Base-by-base conservation (phyloP, 1,140 invertebrate species). In the Zaprionus lachaisei region DNA sequence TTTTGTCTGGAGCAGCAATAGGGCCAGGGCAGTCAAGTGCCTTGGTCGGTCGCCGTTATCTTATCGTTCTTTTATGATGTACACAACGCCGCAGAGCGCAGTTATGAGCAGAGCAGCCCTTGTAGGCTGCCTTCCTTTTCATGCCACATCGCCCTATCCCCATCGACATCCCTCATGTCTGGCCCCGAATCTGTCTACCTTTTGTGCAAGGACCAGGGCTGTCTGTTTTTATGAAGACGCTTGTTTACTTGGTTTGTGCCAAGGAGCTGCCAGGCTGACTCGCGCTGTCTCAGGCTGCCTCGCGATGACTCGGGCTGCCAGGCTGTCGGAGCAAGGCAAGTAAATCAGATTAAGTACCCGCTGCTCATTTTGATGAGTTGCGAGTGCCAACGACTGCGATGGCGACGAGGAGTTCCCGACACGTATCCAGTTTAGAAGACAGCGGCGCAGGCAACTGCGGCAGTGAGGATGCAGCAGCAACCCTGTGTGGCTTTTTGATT, bases 301-400 rank as follows among this genome's bases (percentile, higher is more conserved):
- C n/a, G 7, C n/a, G n/a, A 5, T 47, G 41, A 47, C n/a, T 47
- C 7, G 41, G 7, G n/a, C 41, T 70, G 34, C 5, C 38, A 37
- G 31, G 51, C 20, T 61, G 60, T 41, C 51, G 12, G 37, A 51
- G 76, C 65, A 63, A 81, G 79, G 72, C 79, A 90, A 90, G 85
- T 90, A 90, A 90, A 90, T 90, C 86, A 90, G 85, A 90, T 90
- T 90, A 90, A 90, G 85, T 90, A 90, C 80, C 85, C 85, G 81
- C 85, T 91, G 85, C 85, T 90, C 85, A 90, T 90, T 90, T 90
- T 90, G 81, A 90, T 90, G 86, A 89, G 85, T 70, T 79, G 73
- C 69, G 61, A 81, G 79, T 71, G 76, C 71, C 70, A 65, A 72
- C 74, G 63, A 56, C 20, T 60, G 28, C 37, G 54, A 65, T 24